These are phyloP conservation scores for Chloroceryle aenea DNA, from an alignment of 2,113 vertebrate genomes.

Conservation along the genomic window DNA sequence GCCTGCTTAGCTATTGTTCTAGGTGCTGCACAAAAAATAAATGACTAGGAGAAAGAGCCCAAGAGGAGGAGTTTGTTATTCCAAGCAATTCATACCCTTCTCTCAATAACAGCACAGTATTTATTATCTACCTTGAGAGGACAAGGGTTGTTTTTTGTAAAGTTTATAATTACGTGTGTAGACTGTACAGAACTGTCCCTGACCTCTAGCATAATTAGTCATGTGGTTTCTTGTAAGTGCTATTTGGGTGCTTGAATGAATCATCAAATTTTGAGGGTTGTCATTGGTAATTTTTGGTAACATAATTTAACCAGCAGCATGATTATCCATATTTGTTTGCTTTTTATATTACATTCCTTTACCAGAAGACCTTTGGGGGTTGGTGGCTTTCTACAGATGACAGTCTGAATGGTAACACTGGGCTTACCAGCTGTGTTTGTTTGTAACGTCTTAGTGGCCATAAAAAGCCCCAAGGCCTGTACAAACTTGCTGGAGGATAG, in stretches of 20 bases:
- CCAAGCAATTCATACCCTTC: neutral
- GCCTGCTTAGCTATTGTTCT: neutral
- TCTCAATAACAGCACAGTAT: neutral
- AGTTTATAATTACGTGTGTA: neutral
- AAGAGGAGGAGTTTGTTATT: neutral
- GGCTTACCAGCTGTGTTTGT: neutral
- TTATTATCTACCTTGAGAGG: neutral
- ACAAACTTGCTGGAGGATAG: neutral
- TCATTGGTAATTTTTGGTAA: neutral
- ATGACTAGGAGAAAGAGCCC: neutral
- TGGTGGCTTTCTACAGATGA: neutral
- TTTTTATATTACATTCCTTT: neutral
- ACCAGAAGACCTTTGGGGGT: neutral
- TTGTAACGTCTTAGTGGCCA: accelerated
- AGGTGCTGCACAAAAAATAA: neutral
- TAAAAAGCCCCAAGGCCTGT: neutral
- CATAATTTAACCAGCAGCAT: neutral
- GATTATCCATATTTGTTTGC: neutral
- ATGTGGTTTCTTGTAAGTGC: constrained; percentile 14
- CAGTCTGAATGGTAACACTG: neutral
- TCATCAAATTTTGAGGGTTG: neutral
- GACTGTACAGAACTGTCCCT: neutral
- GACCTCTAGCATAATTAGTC: neutral
- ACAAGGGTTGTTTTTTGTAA: neutral
- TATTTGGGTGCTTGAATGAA: constrained; percentile 20